Conservation (phyloP, 2,113 vertebrate species). For the Mola mola region DNA sequence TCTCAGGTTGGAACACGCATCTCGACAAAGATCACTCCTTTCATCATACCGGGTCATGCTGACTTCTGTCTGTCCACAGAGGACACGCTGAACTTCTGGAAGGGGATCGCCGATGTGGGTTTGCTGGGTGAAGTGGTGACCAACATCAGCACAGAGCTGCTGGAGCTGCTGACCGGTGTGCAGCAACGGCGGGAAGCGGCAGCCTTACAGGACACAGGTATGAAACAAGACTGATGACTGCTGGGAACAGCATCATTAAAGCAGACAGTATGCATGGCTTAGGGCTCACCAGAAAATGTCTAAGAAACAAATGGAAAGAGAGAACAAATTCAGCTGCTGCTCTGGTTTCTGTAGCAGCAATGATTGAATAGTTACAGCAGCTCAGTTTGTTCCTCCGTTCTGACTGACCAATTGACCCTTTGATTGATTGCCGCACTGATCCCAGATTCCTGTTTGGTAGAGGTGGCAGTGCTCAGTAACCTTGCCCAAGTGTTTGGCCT, state of each 20-base stretch:
- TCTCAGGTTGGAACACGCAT: conserved; percentile 85
- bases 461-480: conserved; percentile 95
- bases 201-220: conserved; percentile 91
- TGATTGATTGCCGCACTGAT: conserved; percentile 68
- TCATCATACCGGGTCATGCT: neutral
- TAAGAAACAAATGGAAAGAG: conserved; percentile 21
- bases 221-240: conserved; percentile 1
- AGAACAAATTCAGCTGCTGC: conserved; percentile 50
- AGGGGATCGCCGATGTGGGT: conserved; percentile 96
- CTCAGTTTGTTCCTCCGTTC: conserved; percentile 49
- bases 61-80: conserved; percentile 75
- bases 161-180: conserved; percentile 90
- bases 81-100: conserved; percentile 97
- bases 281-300: neutral
- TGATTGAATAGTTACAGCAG: conserved; percentile 1
- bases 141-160: conserved; percentile 94
- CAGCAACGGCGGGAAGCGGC: conserved; percentile 86
- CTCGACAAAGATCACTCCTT: neutral
- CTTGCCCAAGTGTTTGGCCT: conserved; percentile 94
- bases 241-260: neutral
- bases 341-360: neutral
- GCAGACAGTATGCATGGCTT: neutral
- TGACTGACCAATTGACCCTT: conserved; percentile 47
- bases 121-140: conserved; percentile 96
- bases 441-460: conserved; percentile 81